Evolutionary conservation across 2,888 invertebrate genomes (phyloP).

Genomic region (Coleophora deauratella): DNA sequence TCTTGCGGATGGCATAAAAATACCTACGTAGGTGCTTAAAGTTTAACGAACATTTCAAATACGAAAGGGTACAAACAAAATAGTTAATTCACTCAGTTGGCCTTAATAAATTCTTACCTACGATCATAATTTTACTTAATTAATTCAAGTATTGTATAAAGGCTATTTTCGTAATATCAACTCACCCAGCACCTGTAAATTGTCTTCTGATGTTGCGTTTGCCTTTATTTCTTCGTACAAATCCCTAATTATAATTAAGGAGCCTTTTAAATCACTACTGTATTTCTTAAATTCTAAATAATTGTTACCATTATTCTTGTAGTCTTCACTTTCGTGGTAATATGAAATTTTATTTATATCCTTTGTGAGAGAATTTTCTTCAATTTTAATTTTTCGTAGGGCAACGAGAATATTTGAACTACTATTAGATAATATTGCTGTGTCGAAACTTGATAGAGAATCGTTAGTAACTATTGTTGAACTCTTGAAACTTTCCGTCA

Average conservation of each 20-base stretch:
- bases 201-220: slow-evolving; percentile 30
- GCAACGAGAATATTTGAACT: slow-evolving; percentile 27
- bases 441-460: background rate
- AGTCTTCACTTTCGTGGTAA: slow-evolving; percentile 12
- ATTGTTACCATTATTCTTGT: slow-evolving; percentile 7
- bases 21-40: background rate
- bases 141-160: too few relatives aligned
- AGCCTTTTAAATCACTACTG: slow-evolving; percentile 26
- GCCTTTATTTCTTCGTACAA: slow-evolving; percentile 44
- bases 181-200: slow-evolving; percentile 35
- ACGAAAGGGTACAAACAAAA: too few relatives aligned
- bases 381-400: slow-evolving; percentile 51
- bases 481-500: background rate
- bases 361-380: slow-evolving; percentile 44
- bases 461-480: slow-evolving; percentile 1
- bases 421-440: slow-evolving; percentile 8
- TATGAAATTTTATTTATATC: slow-evolving; percentile 22
- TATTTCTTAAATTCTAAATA: slow-evolving; percentile 25
- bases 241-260: slow-evolving; percentile 31
- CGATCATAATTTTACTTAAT: too few relatives aligned
- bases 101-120: too few relatives aligned
- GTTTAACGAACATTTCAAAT: background rate
- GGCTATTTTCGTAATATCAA: slow-evolving; percentile 1
- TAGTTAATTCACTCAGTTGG: too few relatives aligned
- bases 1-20: too few relatives aligned